phyloP scores from a whole-genome alignment of 1,140 invertebrate genomes.

The Polyergus mexicanus region DNA sequence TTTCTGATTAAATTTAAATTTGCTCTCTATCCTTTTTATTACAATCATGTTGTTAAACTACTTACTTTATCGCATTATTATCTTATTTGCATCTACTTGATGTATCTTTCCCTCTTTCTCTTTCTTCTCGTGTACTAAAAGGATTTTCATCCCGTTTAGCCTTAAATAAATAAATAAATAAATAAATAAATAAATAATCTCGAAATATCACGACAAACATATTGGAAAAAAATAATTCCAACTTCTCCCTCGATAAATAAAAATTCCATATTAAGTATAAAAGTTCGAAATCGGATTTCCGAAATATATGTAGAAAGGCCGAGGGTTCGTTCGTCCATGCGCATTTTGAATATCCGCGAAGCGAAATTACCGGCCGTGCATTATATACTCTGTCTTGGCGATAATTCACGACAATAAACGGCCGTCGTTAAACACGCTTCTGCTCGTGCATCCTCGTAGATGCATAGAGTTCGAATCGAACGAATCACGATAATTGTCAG shows the following conservation, averaged over 20 bases:
- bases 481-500: conserved; percentile 19
- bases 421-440: conserved; percentile 32
- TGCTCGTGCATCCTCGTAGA: neutral
- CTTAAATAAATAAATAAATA: too few relatives aligned
- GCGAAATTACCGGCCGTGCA: neutral
- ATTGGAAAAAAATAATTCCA: too few relatives aligned
- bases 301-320: neutral
- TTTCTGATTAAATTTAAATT: too few relatives aligned
- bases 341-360: conserved; percentile 16
- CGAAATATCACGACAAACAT: too few relatives aligned
- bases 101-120: too few relatives aligned
- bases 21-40: too few relatives aligned
- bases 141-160: too few relatives aligned
- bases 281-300: neutral
- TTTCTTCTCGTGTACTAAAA: too few relatives aligned
- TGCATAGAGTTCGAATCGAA: conserved; percentile 26
- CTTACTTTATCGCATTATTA: too few relatives aligned
- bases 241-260: neutral
- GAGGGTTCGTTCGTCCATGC: neutral
- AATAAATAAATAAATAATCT: too few relatives aligned
- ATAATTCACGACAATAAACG: conserved; percentile 53
- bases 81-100: too few relatives aligned
- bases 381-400: neutral
- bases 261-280: neutral
- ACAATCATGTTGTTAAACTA: too few relatives aligned